Conservation (phyloP, 2,888 invertebrate genomes). For the Calliopum simillimum region DNA sequence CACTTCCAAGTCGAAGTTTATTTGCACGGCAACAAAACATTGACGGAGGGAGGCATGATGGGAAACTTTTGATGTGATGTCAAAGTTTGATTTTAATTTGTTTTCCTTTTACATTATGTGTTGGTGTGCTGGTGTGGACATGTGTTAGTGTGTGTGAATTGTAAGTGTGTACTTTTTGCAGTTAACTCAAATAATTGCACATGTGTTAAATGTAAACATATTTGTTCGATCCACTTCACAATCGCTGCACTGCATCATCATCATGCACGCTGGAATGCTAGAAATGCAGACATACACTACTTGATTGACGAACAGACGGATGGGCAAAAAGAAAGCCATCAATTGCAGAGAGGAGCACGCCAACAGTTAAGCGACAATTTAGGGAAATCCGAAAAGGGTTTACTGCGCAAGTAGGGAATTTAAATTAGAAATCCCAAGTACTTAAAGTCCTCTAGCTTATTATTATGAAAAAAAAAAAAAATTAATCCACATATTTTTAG, state of each 20-base stretch:
- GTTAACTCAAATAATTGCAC: constrained; percentile 66
- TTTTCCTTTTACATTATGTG: constrained; percentile 61
- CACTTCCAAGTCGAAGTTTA: no score
- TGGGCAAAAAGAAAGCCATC: constrained; percentile 43
- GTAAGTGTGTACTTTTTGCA: constrained; percentile 61
- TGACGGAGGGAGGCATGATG: constrained; percentile 59
- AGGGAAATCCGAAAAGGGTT: not conserved
- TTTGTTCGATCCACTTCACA: constrained; percentile 64
- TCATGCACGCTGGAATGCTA: not conserved
- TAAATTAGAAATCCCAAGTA: not conserved
- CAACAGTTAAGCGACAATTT: not conserved
- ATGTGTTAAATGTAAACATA: constrained; percentile 66
- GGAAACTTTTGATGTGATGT: constrained; percentile 49
- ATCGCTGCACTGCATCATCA: constrained; percentile 43
- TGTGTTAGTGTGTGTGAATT: constrained; percentile 52
- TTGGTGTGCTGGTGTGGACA: constrained; percentile 31
- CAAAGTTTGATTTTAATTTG: constrained; percentile 63
- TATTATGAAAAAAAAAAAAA: no score
- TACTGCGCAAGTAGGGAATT: not conserved
- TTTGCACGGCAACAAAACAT: constrained; percentile 55
- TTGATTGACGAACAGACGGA: not conserved
- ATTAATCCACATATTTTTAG: no score
- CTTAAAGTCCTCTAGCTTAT: not conserved
- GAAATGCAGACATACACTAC: not conserved
- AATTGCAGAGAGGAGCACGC: not conserved